A percentile compares a stretch with the other conserved stretches of the same genome.
Evolutionary conservation across 2,113 vertebrate genomes (phyloP).

Genomic region (Ammodytes marinus): DNA sequence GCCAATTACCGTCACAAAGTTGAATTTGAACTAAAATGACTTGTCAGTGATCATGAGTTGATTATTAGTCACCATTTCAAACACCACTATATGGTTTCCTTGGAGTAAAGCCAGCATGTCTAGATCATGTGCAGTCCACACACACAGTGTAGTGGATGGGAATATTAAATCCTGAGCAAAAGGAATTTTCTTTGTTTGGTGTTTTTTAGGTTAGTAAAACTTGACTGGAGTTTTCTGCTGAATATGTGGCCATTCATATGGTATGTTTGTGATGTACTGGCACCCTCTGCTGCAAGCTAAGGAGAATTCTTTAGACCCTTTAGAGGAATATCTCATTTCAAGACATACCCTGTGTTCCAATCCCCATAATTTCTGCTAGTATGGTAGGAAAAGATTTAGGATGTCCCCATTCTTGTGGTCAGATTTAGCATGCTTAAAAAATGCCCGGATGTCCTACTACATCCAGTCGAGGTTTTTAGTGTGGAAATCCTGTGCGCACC

Average conservation of each 20-base stretch:
- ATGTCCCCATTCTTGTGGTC: neutral
- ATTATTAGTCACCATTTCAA: constrained; percentile 22
- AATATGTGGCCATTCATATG: constrained; percentile 30
- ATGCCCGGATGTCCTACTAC: no score
- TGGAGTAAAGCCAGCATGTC: constrained; percentile 45
- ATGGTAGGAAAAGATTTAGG: neutral
- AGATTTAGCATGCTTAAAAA: no score
- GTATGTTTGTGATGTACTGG: constrained; percentile 80
- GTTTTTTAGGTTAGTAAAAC: constrained; percentile 40
- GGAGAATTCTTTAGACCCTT: constrained; percentile 54
- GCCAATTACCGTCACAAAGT: neutral
- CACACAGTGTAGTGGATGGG: constrained; percentile 13
- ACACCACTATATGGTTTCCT: constrained; percentile 46
- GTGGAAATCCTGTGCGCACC: no score
- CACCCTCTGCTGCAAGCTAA: constrained; percentile 86
- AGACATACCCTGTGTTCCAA: no score
- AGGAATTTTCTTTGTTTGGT: constrained; percentile 36
- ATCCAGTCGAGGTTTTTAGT: no score
- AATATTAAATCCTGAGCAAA: constrained; percentile 43
- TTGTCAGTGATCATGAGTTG: constrained; percentile 10
- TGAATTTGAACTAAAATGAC: constrained; percentile 16
- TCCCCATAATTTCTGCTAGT: no score
- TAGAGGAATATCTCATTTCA: neutral
- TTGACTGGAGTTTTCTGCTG: constrained; percentile 22
- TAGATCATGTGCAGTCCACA: constrained; percentile 39